Conservation (phyloP, 2,113 vertebrate species). For the Brienomyrus brachyistius region DNA sequence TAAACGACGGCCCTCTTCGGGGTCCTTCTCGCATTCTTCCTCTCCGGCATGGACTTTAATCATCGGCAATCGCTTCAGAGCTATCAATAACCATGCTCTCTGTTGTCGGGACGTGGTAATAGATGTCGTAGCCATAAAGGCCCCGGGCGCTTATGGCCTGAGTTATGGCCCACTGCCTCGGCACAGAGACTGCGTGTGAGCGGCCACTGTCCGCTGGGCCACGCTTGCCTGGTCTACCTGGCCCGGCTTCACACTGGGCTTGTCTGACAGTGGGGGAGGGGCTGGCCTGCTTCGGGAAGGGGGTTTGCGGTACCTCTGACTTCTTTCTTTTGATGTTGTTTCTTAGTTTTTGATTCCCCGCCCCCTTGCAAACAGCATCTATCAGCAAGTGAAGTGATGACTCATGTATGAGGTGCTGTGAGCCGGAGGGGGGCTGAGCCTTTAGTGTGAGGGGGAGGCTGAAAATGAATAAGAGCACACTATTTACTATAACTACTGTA, state of each 20-base stretch:
- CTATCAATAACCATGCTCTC: constrained; percentile 43
- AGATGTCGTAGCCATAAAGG: constrained; percentile 38
- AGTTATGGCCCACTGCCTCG: constrained; percentile 20
- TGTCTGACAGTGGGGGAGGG: neutral
- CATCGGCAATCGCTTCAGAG: constrained; percentile 40
- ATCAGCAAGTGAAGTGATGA: neutral
- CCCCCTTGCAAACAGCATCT: neutral
- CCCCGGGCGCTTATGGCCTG: constrained; percentile 21
- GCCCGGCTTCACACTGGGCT: neutral
- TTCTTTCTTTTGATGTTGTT: neutral
- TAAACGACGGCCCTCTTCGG: constrained; percentile 20
- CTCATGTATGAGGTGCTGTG: no score
- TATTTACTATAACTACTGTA: neutral
- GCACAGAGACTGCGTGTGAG: neutral
- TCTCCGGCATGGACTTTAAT: constrained; percentile 54
- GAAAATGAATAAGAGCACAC: neutral
- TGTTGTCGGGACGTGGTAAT: constrained; percentile 41
- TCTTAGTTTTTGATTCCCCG: neutral
- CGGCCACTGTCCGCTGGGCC: neutral
- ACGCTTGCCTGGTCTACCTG: neutral
- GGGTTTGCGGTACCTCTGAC: neutral
- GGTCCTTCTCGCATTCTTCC: constrained; percentile 17
- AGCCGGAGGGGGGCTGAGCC: neutral
- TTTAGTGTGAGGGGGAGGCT: neutral
- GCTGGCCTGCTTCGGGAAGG: neutral